Evolutionary conservation across 1,140 invertebrate species (phyloP), one percentile per base, ranked within the genome.

Genomic region (Trichoplusia ni): DNA sequence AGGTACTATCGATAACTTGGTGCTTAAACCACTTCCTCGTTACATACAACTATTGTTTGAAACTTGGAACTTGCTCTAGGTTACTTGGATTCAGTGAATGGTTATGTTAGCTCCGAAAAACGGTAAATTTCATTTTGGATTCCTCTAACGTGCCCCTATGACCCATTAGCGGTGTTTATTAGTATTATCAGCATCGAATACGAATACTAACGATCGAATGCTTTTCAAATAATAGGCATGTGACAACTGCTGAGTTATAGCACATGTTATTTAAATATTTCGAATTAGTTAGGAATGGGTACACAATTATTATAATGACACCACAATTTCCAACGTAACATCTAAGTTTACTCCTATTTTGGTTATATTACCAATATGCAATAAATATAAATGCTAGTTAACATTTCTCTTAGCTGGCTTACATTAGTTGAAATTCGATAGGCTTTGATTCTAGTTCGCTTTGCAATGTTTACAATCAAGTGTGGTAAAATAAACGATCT

Each of bases 361-460:
- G 3, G 23, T 40, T 42, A 33, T 7, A 33, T 11, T 40, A 16
- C 14, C 60, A 27, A 64, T 68, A 62, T 38, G 42, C 49, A 51
- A 63, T 62, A 64, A 64, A 60, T 27, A 54, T 25, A 31, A 40
- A 19, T 44, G 18, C 49, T 37, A 44, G 59, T 64, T 37, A 62
- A 69, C 69, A 66, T 67, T 75, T 75, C 49, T 65, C 62, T 72
- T 44, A 58, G 19, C 44, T 29, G 25, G 42, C 44, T 56, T 35
- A 40, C 71, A 75, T 77, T 73, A 75, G 49, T 80, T 74, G 77
- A 75, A 77, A 80, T 80, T 77, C 77, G 75, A 80, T 80, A 75
- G 65, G 64, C 63, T 70, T 58, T 38, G 61, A 31, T 56, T 40
- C 53, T 40, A 25, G 66, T 71, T 23, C 63, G 23, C 61, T 54